A percentile compares a stretch with the other conserved stretches of the same genome.
phyloP scores from a whole-genome alignment of 2,113 vertebrate genomes.

The Plecturocebus donacophilus region DNA sequence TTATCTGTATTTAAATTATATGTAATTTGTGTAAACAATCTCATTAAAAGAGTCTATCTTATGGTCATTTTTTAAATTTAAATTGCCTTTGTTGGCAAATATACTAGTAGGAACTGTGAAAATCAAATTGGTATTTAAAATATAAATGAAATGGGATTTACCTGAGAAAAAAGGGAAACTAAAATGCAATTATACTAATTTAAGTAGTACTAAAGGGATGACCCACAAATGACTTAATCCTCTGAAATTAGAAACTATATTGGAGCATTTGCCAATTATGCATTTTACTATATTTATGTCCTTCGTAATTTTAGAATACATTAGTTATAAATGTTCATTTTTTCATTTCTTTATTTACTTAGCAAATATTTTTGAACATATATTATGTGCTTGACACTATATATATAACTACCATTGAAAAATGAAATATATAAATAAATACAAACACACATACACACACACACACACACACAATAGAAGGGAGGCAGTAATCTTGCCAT shows the following conservation, averaged over 20 bases:
- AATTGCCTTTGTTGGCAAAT: not conserved
- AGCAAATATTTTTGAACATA: not conserved
- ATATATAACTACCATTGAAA: not conserved
- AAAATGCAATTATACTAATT: not conserved
- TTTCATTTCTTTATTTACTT: not conserved
- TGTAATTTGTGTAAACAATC: not conserved
- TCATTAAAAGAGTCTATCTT: not conserved
- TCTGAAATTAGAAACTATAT: slow-evolving; percentile 9
- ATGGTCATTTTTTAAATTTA: not conserved
- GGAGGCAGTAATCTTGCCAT: not conserved
- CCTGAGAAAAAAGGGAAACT: not conserved
- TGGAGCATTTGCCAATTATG: not conserved
- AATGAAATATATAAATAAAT: not conserved
- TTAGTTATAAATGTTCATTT: not conserved
- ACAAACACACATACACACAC: not conserved
- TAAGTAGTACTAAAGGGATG: not conserved
- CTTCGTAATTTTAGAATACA: not conserved
- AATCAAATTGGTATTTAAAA: slow-evolving; percentile 14
- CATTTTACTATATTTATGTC: not conserved
- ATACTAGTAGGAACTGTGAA: not conserved
- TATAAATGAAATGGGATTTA: not conserved
- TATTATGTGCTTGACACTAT: not conserved
- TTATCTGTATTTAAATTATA: not conserved
- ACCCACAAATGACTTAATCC: not conserved
- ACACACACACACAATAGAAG: not conserved